phyloP scores from a whole-genome alignment of 2,888 invertebrate species.

The Platycnemis pennipes region DNA sequence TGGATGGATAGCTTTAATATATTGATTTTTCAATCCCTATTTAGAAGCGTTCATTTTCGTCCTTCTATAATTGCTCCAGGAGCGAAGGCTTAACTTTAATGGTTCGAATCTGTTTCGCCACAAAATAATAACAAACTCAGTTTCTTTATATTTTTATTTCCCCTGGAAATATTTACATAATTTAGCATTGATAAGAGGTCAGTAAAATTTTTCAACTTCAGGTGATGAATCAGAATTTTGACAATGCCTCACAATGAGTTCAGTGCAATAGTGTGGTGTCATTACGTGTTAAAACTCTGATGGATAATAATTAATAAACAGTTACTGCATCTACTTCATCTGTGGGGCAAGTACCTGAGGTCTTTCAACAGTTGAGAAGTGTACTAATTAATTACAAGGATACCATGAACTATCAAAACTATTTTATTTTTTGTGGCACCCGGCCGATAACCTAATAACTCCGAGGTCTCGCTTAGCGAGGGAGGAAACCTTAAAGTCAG shows the following conservation, averaged over 20 bases:
- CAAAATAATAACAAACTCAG: background rate
- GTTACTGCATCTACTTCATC: no score
- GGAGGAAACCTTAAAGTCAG: background rate
- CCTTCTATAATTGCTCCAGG: background rate
- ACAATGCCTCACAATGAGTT: background rate
- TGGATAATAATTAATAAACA: no score
- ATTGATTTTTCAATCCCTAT: background rate
- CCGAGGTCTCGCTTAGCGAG: no score
- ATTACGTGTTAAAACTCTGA: no score
- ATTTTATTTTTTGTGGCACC: no score
- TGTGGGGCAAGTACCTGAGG: no score
- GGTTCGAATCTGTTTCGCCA: background rate
- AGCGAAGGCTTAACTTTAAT: background rate
- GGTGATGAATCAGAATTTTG: background rate
- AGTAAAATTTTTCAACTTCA: background rate
- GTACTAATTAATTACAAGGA: no score
- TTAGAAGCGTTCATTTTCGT: conserved; percentile 6
- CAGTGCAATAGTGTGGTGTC: no score
- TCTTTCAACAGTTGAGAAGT: no score
- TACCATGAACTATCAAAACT: no score
- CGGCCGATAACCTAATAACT: no score
- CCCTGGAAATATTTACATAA: background rate
- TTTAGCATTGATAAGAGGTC: background rate
- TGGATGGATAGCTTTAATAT: background rate
- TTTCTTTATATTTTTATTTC: background rate